A percentile compares a stretch with the other conserved stretches of the same genome.
Evolutionary conservation across 2,113 vertebrate species (phyloP).

Genomic region (Mungos mungo): DNA sequence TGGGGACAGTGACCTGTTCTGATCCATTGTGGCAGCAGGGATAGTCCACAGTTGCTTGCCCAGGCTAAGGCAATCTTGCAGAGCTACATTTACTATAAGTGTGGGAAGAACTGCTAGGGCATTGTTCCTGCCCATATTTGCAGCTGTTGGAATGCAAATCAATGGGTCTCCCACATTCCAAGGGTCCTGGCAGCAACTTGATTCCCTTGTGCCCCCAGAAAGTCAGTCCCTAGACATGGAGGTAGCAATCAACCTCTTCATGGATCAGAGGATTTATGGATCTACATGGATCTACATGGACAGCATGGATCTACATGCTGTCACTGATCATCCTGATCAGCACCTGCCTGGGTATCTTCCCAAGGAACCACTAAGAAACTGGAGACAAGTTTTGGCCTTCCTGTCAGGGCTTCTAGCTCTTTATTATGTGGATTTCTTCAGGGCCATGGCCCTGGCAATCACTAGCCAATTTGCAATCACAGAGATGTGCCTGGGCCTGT

Average conservation of each 20-base stretch:
- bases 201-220: neutral
- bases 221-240: neutral
- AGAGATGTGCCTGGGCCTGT: neutral
- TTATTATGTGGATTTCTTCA: neutral
- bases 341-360: neutral
- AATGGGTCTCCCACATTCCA: neutral
- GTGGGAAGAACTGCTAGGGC: neutral
- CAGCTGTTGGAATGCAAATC: neutral
- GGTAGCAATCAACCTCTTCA: neutral
- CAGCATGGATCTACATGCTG: neutral
- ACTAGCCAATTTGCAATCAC: neutral
- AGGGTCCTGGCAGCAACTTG: neutral
- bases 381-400: neutral
- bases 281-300: too few relatives aligned
- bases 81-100: neutral
- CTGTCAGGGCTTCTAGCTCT: neutral
- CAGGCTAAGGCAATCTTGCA: neutral
- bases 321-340: neutral
- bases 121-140: neutral
- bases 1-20: neutral
- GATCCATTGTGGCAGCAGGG: neutral
- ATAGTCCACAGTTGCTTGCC: neutral
- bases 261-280: neutral
- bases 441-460: neutral
- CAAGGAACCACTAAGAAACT: neutral